Conservation (phyloP, 1,140 invertebrate species). For the Lordiphosa clarofinis region DNA sequence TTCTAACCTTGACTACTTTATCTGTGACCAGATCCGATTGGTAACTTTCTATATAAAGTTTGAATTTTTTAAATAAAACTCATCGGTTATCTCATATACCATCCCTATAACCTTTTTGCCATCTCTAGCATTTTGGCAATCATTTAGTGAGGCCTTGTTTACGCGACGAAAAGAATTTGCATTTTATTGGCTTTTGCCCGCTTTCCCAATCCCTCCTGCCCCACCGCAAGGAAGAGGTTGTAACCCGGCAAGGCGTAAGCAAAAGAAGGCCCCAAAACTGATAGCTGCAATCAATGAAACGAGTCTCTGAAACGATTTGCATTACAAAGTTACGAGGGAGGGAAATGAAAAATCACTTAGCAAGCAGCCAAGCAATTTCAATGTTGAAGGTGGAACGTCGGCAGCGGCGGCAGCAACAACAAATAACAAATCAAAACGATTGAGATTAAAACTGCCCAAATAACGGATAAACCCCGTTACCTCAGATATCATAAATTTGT, state of each 20-base stretch:
- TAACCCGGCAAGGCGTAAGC: constrained; percentile 24
- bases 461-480: constrained; percentile 1
- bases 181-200: constrained; percentile 62
- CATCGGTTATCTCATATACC: too few species aligned
- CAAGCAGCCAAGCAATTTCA: constrained; percentile 10
- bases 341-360: constrained; percentile 67
- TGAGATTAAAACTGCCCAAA: constrained; percentile 39
- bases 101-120: neutral
- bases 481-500: constrained; percentile 13
- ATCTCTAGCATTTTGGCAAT: constrained; percentile 25
- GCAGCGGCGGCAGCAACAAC: neutral
- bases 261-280: constrained; percentile 3
- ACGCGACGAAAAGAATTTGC: constrained; percentile 62
- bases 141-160: constrained; percentile 40
- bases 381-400: constrained; percentile 21
- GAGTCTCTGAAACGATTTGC: constrained; percentile 46
- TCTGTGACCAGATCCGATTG: too few species aligned
- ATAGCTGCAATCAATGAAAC: constrained; percentile 11
- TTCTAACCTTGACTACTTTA: too few species aligned
- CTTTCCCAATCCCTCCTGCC: neutral
- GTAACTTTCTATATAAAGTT: too few species aligned
- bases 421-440: constrained; percentile 23
- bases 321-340: constrained; percentile 56
- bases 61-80: too few species aligned
- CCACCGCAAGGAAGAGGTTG: constrained; percentile 21